Base-by-base conservation (phyloP, 2,113 vertebrate species). In the Calypte anna region DNA sequence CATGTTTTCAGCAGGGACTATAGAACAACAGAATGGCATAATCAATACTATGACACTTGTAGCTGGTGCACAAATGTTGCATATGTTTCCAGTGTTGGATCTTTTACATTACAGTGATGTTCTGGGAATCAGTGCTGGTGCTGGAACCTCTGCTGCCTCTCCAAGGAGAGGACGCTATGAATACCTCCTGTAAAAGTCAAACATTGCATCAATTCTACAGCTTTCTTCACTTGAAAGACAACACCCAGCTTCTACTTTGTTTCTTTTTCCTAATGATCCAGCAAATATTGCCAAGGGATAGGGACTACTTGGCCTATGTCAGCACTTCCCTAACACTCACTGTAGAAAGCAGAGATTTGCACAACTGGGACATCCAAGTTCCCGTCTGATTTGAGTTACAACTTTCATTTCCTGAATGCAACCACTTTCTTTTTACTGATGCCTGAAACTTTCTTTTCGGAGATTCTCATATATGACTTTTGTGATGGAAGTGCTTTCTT, bases 181-280 rank as follows among this genome's bases (percentile, higher is more conserved):
- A 88, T 73, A 85, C 67, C 88, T 93, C 75, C 59, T 79, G 72
- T 86, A 53, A 66, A 94, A 94, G 79, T 91, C 92, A 91, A 96
- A 76, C 54, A 64, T 85, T 72, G 33, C 96, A 94, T 95, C 90
- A 92, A 72, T 93, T 93, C 88, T 95, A 91, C 86, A 95, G 91
- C 91, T 96, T 96, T 93, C 94, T 78, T 95, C 94, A 92, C 92
- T 95, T 70, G 73, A 81, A 92, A 88, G 91, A 44, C 88, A 95
- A 94, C 94, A 96, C 92, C 86, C 92, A 78, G 86, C 91, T 93
- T 91, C 92, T 73, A 86, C 94, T 95, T 88, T 86, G 91, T 93
- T 96, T 95, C 86, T 94, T 94, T 95, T 93, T 81, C 91, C 82
- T 96, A 83, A 94, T 83, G 86, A 93, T 90, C 53, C 83, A 81